Evolutionary conservation across 2,888 invertebrate genomes (phyloP), one percentile per base, ranked within the genome.

Genomic region (Creontiades dilutus): DNA sequence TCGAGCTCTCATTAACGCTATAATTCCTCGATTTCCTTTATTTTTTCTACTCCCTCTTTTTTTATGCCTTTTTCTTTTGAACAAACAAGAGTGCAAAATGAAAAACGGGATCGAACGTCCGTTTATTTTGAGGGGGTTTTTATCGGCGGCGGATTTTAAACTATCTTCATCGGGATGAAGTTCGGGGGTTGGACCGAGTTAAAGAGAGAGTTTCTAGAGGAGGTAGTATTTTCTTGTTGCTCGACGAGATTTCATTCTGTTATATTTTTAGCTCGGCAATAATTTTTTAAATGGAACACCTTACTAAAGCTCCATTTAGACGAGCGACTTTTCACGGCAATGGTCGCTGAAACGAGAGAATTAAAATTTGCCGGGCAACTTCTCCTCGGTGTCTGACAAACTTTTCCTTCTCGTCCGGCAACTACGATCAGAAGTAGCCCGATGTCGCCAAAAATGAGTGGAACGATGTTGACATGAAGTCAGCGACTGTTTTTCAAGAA

Each of bases 1-100:
- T 78, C 78, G 46, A 16, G 16, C 46, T 46, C 46, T 78, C 78
- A 78, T 46, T 78, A 78, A 46, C 76, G 76, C 61, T 61, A 52
- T 52, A 52, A 3, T 52, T 16, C 16, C 52, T 11, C 52, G 52
- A 7, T 52, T 52, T 52, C 52, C 13, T 52, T 52, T 52, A n/a
- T 19, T n/a, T 19, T n/a, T 61, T 9, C 57, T 57, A 16, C 16
- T 16, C 12, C 11, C 16, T 57, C 9, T 61, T 19, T 9, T 14
- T 61, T 19, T 61, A 19, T 61, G 37, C 37, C 37, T n/a, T 61
- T 61, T 61, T 9, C 9, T n/a, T 16, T 61, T 19, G 61, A 61
- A 61, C n/a, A 61, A 61, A 61, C 61, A 19, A 61, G 61, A 61
- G n/a, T 11, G 61, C 61, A 19, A 61, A 61, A 61, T 61, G 61